Percentiles rank a stretch among this genome's conserved stretches.
Evolutionary conservation across 2,888 invertebrate species (phyloP).

Genomic region (Dynastes maya): DNA sequence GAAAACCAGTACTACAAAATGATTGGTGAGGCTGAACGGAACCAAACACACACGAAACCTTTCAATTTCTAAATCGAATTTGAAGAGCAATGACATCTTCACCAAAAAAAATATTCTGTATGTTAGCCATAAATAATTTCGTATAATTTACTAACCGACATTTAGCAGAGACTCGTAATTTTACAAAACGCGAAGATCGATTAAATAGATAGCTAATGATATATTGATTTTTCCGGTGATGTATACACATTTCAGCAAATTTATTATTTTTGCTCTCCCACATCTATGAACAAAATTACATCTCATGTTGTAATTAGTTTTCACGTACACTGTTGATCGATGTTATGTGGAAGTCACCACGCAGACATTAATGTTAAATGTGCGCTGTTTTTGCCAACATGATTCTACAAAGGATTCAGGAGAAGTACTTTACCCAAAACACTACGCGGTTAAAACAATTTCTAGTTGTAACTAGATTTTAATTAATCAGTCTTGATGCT

Average conservation of each 20-base stretch:
- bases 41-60: too few species aligned
- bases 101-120: too few species aligned
- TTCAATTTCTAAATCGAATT: too few species aligned
- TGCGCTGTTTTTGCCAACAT: background rate
- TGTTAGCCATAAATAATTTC: background rate
- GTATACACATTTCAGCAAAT: background rate
- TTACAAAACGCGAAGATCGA: constrained; percentile 8
- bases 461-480: background rate
- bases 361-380: background rate
- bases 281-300: background rate
- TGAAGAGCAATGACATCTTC: too few species aligned
- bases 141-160: background rate
- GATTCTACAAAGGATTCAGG: background rate
- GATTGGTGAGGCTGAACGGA: too few species aligned
- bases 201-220: constrained; percentile 23
- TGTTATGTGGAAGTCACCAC: background rate
- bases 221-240: constrained; percentile 8
- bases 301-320: constrained; percentile 7
- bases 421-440: background rate
- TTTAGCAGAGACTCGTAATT: background rate
- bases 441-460: background rate
- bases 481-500: background rate
- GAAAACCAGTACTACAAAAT: too few species aligned
- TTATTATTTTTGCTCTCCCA: constrained; percentile 5
- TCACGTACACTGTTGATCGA: background rate